Base-by-base conservation (phyloP, 2,797 vertebrate genomes). In the Champsocephalus gunnari region DNA sequence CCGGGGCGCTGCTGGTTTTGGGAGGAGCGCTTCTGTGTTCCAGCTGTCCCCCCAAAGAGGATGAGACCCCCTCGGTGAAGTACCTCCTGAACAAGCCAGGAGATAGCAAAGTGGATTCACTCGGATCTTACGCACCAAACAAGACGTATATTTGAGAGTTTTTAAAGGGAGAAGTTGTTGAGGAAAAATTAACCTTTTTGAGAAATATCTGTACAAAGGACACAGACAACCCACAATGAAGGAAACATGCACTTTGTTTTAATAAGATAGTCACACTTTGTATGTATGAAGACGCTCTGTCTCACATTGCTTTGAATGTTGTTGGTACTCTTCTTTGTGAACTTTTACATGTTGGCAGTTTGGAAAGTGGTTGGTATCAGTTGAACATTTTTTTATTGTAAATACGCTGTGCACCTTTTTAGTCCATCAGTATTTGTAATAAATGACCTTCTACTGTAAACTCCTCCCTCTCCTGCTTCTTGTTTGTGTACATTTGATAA, bases 1-100 rank as follows among this genome's bases (percentile, higher is more conserved):
- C 96, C 1, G 90, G 95, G 0, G 92, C 76, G 0, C 91, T 98
- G 50, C 87, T 98, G 71, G 1, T 97, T 48, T 56, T 98, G 0
- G 97, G 97, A 0, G 96, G 98, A 3, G 94, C 44, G 0, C 84
- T 95, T 9, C 86, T 94, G n/a, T 94, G 91, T 11, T 47, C 79
- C 73, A 88, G 21, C 69, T 94, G 92, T n/a, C 90, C 88, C 44
- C 64, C 19, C 3, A 81, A 81, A 12, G 74, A 89, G 1, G 81
- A 92, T 1, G 11, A 66, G 1, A 9, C 32, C 16, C 61, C 80
- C 2, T 89, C 88, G 3, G 78, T 82, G 66, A 90, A 74, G 3
- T 92, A 92, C 68, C 77, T 91, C 32, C 16, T 89, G 0, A 88
- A 85, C 74, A 87, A 72, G 34, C 54, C 89, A 3, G 71, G 12